Evolutionary conservation across 2,113 vertebrate species (phyloP).

Genomic region (Archocentrus centrarchus): DNA sequence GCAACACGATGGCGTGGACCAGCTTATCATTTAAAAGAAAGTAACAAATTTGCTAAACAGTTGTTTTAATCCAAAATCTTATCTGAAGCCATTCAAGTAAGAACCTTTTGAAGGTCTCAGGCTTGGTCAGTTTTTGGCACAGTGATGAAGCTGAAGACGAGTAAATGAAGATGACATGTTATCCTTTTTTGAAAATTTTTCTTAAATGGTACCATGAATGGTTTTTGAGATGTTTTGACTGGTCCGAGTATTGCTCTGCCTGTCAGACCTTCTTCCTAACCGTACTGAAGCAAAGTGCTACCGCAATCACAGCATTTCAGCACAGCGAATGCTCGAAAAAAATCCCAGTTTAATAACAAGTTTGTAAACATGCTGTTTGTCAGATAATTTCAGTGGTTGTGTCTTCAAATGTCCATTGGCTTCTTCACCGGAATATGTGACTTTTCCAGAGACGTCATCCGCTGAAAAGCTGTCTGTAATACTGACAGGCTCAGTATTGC

Average conservation of each 20-base stretch:
- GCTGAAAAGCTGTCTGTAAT: slow-evolving; percentile 35
- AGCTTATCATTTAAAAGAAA: too few species aligned
- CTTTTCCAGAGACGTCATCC: slow-evolving; percentile 22
- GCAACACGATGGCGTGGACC: background rate
- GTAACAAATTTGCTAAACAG: background rate
- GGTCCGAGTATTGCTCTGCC: background rate
- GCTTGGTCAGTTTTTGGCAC: background rate
- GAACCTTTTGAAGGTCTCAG: background rate
- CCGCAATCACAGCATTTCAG: background rate
- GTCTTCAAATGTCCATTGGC: slow-evolving; percentile 2
- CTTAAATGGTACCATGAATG: background rate
- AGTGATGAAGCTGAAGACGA: background rate
- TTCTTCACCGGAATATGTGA: slow-evolving; percentile 6
- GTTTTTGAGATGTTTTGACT: slow-evolving; percentile 13
- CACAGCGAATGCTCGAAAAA: background rate
- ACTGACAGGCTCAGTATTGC: slow-evolving; percentile 30
- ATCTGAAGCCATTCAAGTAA: background rate
- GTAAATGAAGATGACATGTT: background rate
- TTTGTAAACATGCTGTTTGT: slow-evolving; percentile 2
- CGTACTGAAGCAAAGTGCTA: background rate
- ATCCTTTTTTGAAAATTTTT: background rate
- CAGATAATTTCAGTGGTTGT: background rate
- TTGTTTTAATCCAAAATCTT: background rate
- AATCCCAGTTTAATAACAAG: slow-evolving; percentile 3
- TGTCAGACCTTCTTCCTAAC: slow-evolving; percentile 1